phyloP scores from a whole-genome alignment of 2,888 invertebrate species.

The Phasia obesa region DNA sequence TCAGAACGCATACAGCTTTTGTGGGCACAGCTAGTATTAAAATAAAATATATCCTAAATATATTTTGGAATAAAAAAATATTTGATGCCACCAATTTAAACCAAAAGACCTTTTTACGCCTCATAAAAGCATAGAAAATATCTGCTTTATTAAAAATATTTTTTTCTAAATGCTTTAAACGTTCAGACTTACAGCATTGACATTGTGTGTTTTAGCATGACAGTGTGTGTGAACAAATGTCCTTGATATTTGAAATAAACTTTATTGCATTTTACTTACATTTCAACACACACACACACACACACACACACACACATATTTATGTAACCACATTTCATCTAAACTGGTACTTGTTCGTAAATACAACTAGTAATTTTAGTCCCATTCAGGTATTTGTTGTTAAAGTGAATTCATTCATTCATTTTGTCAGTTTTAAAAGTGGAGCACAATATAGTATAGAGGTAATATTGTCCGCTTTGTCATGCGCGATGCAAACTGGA shows the following conservation, averaged over 20 bases:
- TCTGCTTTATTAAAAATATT: no score
- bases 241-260: slow-evolving; percentile 11
- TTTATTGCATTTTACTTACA: neutral
- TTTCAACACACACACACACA: neutral
- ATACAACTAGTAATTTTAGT: neutral
- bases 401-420: no score
- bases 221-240: neutral
- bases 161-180: no score
- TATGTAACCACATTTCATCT: neutral
- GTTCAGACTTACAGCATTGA: neutral
- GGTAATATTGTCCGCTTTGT: neutral
- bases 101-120: no score
- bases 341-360: neutral
- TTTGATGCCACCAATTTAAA: no score
- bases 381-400: neutral
- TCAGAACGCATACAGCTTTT: no score
- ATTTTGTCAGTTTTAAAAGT: neutral
- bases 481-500: neutral
- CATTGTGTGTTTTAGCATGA: neutral
- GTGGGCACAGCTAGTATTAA: no score
- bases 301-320: no score
- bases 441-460: neutral
- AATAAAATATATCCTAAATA: no score
- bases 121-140: no score
- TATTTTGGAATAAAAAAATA: no score